Base-by-base conservation (phyloP, 2,113 vertebrate genomes). In the Gulo gulo region DNA sequence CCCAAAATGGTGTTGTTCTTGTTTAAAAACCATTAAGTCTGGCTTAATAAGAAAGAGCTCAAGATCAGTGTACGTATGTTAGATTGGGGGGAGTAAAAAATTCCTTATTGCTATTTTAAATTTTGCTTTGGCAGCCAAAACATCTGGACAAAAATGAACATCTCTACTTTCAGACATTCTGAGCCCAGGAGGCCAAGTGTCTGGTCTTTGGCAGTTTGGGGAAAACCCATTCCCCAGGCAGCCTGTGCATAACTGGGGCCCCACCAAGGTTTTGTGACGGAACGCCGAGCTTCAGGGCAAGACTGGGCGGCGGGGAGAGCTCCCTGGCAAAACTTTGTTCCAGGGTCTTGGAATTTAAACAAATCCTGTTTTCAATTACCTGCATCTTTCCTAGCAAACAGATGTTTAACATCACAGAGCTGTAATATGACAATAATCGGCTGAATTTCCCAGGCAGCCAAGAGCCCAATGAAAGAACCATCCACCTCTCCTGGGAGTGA, bases 321-420 rank as follows among this genome's bases (percentile, higher is more conserved):
- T 61, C 74, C 18, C 59, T 94, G 65, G 63, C 63, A 39, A 52
- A 84, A 39, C 29, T 96, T 79, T 57, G 16, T 87, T 79, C 52
- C 24, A 79, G 63, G 55, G 36, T 76, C 76, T 9, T 82, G 90
- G 79, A 96, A 92, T 92, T 90, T 55, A 86, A 96, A 89, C 74
- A 88, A 80, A 95, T 71, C 36, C 83, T 97, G 95, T 87, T 97
- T 98, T 95, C 92, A 95, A 95, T 97, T 88, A 96, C 76, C 57
- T 59, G 84, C 42, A 5, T 71, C 83, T 73, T 96, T 95, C 69
- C 90, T 67, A 94, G 92, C 83, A 81, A 92, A 92, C 97, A 98
- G 94, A 95, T 98, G 95, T 97, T 93, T 79, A 88, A 59, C 78
- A 89, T 96, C 42, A 31, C 97, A 92, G 74, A 83, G 79, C 42